Conservation (phyloP, 2,797 vertebrate genomes). For the Pipistrellus pygmaeus region DNA sequence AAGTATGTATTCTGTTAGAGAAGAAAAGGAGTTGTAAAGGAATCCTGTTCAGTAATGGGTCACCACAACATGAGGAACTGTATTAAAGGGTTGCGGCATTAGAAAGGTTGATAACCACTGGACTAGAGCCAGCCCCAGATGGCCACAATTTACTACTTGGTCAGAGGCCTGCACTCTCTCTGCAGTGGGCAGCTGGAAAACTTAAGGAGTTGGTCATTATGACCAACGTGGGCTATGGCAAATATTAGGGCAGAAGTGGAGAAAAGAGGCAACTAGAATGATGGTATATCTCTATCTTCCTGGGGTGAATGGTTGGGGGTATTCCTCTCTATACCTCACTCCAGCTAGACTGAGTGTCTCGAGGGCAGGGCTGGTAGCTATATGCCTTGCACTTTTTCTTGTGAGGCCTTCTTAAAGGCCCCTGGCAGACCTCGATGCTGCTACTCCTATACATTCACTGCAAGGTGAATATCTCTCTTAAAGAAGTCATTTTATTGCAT, state of each 20-base stretch:
- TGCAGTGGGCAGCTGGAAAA: background rate
- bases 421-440: background rate
- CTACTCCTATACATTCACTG: background rate
- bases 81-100: too few species aligned
- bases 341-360: background rate
- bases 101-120: too few species aligned
- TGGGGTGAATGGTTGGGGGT: background rate
- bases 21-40: background rate
- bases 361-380: background rate
- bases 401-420: background rate
- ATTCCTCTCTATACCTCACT: background rate
- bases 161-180: background rate
- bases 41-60: background rate
- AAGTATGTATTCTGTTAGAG: background rate
- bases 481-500: background rate
- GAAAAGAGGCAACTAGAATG: background rate
- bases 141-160: background rate
- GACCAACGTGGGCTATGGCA: background rate
- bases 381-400: background rate
- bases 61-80: too few species aligned
- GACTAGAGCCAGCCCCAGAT: background rate
- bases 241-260: background rate
- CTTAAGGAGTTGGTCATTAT: background rate
- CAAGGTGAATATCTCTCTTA: background rate
- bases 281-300: background rate